Evolutionary conservation across 30 jellyfish, hydroid and myxozoan species (phyloP).

Genomic region (Rhopilema esculentum): DNA sequence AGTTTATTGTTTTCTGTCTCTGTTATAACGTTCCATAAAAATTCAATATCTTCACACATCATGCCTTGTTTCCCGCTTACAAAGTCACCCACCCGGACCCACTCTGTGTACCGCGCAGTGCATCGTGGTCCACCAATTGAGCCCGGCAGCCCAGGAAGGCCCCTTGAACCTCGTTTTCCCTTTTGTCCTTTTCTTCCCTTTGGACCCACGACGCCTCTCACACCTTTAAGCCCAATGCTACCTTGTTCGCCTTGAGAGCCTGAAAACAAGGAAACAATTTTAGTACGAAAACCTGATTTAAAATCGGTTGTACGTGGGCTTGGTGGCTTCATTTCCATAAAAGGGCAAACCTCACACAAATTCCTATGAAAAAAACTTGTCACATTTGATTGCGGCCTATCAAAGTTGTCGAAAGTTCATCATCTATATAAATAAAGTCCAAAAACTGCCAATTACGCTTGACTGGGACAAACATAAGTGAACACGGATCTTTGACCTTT

Average conservation of each 20-base stretch:
- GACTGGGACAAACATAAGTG: too few relatives aligned
- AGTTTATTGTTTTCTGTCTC: constrained; percentile 55
- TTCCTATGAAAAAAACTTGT: too few relatives aligned
- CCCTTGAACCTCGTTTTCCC: constrained; percentile 76
- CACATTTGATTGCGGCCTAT: too few relatives aligned
- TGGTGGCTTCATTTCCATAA: too few relatives aligned
- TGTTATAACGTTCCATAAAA: constrained; percentile 75
- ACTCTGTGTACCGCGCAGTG: constrained; percentile 66
- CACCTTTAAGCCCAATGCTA: constrained; percentile 40
- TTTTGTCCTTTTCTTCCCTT: constrained; percentile 54
- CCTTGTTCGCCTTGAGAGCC: constrained; percentile 58
- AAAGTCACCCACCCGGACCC: constrained; percentile 67
- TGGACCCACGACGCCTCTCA: constrained; percentile 34
- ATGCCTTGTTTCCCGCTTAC: constrained; percentile 63
- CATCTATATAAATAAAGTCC: too few relatives aligned
- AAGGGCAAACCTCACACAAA: too few relatives aligned
- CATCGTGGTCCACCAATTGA: constrained; percentile 72
- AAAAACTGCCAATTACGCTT: too few relatives aligned
- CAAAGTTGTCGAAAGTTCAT: too few relatives aligned
- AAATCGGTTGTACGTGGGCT: background rate
- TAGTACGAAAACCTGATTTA: background rate
- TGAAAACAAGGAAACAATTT: background rate
- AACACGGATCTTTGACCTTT: too few relatives aligned
- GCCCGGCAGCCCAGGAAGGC: constrained; percentile 81
- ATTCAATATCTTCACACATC: constrained; percentile 80